phyloP scores from a whole-genome alignment of 2,113 vertebrate genomes.

The Amphiprion percula region DNA sequence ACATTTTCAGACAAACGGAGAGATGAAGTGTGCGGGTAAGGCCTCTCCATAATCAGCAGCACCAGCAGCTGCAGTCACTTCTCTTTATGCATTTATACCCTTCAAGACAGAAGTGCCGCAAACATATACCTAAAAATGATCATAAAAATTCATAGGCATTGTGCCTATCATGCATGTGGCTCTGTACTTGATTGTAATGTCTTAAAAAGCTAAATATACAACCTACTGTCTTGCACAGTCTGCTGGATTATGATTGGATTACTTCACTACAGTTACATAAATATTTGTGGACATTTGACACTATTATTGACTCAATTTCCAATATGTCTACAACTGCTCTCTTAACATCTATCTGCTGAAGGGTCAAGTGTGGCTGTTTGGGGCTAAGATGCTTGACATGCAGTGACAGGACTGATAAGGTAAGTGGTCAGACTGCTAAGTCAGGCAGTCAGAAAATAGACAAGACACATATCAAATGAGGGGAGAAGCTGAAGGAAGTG shows the following conservation, averaged over 20 bases:
- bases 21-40: constrained; percentile 53
- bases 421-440: constrained; percentile 64
- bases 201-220: neutral
- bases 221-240: neutral
- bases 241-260: neutral
- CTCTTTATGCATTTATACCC: constrained; percentile 49
- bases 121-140: constrained; percentile 27
- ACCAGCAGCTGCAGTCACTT: constrained; percentile 55
- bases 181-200: neutral
- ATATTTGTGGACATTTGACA: neutral
- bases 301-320: neutral
- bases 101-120: constrained; percentile 32
- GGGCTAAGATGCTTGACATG: constrained; percentile 42
- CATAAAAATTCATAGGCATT: constrained; percentile 3
- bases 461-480: constrained; percentile 38
- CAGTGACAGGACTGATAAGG: constrained; percentile 60
- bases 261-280: neutral
- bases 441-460: constrained; percentile 46
- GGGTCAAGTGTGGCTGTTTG: constrained; percentile 23
- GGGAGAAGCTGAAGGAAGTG: constrained; percentile 44
- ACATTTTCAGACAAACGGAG: neutral
- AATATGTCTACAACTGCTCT: constrained; percentile 3
- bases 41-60: constrained; percentile 58
- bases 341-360: constrained; percentile 26
- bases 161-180: neutral